A percentile compares a stretch with the other conserved stretches of the same genome.
Evolutionary conservation across 2,888 invertebrate species (phyloP).

Genomic region (Anarsia innoxiella): DNA sequence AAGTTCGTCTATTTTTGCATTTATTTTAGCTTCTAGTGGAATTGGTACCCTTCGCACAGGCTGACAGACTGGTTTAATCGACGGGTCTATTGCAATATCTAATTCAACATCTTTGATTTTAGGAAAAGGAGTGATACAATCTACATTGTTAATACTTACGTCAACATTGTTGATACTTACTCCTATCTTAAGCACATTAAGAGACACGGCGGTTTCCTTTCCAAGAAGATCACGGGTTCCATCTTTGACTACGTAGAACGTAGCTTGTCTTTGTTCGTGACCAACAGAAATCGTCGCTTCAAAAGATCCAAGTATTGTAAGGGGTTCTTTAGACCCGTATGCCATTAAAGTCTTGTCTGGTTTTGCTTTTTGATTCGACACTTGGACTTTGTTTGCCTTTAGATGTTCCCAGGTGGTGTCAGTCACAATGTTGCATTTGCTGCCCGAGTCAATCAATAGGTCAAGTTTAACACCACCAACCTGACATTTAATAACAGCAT

Average conservation of each 20-base stretch:
- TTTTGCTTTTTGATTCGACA: slow-evolving; percentile 11
- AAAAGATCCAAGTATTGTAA: slow-evolving; percentile 21
- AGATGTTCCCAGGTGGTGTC: slow-evolving; percentile 17
- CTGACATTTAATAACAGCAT: slow-evolving; percentile 14
- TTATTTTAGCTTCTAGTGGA: slow-evolving; percentile 16
- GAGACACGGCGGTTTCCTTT: slow-evolving; percentile 13
- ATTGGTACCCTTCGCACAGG: slow-evolving; percentile 16
- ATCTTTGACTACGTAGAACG: slow-evolving; percentile 18
- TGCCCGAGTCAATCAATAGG: slow-evolving; percentile 22
- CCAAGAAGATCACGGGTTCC: slow-evolving; percentile 16
- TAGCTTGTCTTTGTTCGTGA: not conserved
- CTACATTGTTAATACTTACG: too few species aligned
- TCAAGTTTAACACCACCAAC: slow-evolving; percentile 16
- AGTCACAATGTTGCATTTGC: slow-evolving; percentile 17
- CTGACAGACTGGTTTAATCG: slow-evolving; percentile 15
- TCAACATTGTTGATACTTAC: slow-evolving; percentile 8
- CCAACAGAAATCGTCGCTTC: slow-evolving; percentile 13
- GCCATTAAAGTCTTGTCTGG: slow-evolving; percentile 18
- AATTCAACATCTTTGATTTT: slow-evolving; percentile 16
- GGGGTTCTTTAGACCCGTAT: slow-evolving; percentile 19
- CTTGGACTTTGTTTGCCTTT: slow-evolving; percentile 10
- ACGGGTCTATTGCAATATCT: slow-evolving; percentile 13
- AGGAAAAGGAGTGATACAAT: too few species aligned
- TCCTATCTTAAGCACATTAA: slow-evolving; percentile 16
- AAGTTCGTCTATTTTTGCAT: slow-evolving; percentile 16